phyloP scores from a whole-genome alignment of 2,113 vertebrate species.

The Natator depressus region DNA sequence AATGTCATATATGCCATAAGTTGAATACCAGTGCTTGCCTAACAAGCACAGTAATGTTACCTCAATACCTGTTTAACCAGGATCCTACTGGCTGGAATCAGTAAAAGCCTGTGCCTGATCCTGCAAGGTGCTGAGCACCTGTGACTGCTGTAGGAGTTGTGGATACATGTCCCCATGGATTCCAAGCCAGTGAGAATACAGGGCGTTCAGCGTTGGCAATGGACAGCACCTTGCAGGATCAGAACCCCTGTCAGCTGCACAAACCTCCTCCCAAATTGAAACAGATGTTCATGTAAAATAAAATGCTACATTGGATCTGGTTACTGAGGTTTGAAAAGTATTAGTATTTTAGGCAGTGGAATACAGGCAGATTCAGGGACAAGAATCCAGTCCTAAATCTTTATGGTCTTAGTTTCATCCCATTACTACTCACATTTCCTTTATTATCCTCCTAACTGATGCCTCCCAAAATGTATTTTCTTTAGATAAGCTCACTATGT shows the following conservation, averaged over 20 bases:
- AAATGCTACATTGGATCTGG: not conserved
- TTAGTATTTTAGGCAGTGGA: not conserved
- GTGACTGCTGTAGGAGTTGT: not conserved
- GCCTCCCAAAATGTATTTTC: not conserved
- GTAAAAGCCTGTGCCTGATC: too few species aligned
- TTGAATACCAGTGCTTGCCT: too few species aligned
- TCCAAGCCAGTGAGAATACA: not conserved
- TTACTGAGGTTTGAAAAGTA: not conserved
- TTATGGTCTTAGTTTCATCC: not conserved
- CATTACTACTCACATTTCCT: not conserved
- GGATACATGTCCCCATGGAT: not conserved
- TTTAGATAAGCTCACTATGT: not conserved
- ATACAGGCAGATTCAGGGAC: not conserved
- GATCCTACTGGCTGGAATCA: not conserved
- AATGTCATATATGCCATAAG: not conserved
- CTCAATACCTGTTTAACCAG: not conserved
- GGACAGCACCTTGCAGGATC: not conserved
- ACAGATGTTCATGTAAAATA: not conserved
- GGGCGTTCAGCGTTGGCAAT: not conserved
- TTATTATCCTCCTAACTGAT: not conserved
- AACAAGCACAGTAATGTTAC: not conserved
- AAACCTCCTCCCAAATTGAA: not conserved
- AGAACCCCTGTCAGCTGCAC: not conserved
- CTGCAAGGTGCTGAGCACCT: too few species aligned
- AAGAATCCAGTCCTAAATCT: not conserved